Base-by-base conservation (phyloP, 2,797 vertebrate species). In the Peromyscus eremicus region DNA sequence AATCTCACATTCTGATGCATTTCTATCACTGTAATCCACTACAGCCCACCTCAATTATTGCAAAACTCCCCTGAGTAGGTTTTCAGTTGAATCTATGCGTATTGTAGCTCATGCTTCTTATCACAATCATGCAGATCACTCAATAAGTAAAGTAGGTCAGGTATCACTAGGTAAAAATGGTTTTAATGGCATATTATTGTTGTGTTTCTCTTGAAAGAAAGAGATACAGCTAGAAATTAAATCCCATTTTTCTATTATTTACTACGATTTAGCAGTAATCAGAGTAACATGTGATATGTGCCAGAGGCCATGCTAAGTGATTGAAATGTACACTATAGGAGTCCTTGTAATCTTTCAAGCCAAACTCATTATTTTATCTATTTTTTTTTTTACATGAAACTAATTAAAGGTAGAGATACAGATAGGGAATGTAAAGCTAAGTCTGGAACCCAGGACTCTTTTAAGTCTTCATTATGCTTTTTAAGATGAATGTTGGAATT, bases 201-300 rank as follows among this genome's bases (percentile, higher is more conserved):
- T 92, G 70, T 23, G 5, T 71, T 96, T 86, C 16, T 57, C 14
- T 49, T 95, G 75, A 92, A 87, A 96, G 75, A 92, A 87, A 96
- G 46, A 52, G 25, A 60, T 92, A 77, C 5, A 86, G 9, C 75
- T 81, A 55, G 43, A 32, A 92, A 82, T 16, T 46, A 37, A 64
- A 66, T 82, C 46, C 46, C 84, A 16, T 88, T 79, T 93, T 94
- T 37, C 23, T 80, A 75, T 93, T 75, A 93, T 89, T 93, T 95
- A 62, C 34, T 84, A 75, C 29, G 57, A 88, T 66, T 82, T 88
- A 80, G 64, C 14, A 66, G 64, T 92, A 73, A 57, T 73, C 83
- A 34, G 66, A 82, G 32, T 76, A 77, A 52, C 17, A 94, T 71
- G 34, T 93, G 37, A 25, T 62, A 76, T 27, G 40, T 49, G 19